Evolutionary conservation across 2,797 vertebrate genomes (phyloP).

Genomic region (Microctenopoma steveboyesi): DNA sequence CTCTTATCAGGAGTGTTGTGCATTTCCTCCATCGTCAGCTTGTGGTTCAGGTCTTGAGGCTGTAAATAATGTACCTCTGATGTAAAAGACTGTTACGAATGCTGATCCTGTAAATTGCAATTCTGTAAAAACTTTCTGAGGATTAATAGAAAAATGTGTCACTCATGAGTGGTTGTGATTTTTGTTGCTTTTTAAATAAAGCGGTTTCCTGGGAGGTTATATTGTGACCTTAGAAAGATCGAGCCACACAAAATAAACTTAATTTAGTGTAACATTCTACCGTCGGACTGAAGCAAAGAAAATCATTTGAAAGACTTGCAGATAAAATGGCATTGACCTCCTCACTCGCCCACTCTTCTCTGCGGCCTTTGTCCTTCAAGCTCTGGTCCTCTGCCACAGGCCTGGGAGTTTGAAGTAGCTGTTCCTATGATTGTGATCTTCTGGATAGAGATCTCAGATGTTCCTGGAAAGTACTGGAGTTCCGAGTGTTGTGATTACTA

Average conservation of each 20-base stretch:
- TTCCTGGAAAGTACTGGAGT: too few species aligned
- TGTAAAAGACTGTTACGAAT: conserved; percentile 47
- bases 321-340: too few species aligned
- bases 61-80: conserved; percentile 72
- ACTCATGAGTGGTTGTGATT: conserved; percentile 8
- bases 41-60: conserved; percentile 17
- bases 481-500: too few species aligned
- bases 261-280: too few species aligned
- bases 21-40: conserved; percentile 14
- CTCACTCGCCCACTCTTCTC: too few species aligned
- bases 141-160: conserved; percentile 56
- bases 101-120: conserved; percentile 60
- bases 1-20: not conserved
- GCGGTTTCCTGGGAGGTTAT: not conserved
- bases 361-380: too few species aligned
- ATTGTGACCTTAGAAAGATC: not conserved
- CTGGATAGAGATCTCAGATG: too few species aligned
- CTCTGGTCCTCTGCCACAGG: too few species aligned
- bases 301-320: too few species aligned
- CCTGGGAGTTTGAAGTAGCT: too few species aligned
- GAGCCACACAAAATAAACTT: not conserved
- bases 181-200: conserved; percentile 8
- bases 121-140: conserved; percentile 67
- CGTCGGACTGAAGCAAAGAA: too few species aligned
- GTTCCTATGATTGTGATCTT: too few species aligned